Evolutionary conservation across 2,797 vertebrate genomes (phyloP).

Genomic region (Caiman crocodilus): DNA sequence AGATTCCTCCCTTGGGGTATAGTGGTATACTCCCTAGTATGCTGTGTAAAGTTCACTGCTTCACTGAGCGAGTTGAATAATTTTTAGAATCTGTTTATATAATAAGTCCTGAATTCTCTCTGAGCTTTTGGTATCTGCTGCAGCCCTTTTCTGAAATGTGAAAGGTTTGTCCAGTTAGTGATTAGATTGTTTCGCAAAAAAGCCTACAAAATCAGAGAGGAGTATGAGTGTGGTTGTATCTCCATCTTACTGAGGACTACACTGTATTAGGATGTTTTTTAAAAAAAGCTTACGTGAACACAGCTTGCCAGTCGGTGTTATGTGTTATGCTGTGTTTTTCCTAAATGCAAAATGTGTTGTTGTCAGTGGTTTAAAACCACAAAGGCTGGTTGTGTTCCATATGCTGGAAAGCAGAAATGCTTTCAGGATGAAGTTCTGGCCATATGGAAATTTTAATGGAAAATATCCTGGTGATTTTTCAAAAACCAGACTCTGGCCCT

Average conservation of each 20-base stretch:
- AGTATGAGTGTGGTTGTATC: neutral
- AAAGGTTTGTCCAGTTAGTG: neutral
- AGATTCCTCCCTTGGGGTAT: conserved; percentile 11
- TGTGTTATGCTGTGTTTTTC: neutral
- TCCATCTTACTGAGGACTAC: neutral
- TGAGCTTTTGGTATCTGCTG: neutral
- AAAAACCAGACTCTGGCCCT: no score
- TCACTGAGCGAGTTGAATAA: conserved; percentile 2
- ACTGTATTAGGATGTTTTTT: neutral
- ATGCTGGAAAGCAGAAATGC: neutral
- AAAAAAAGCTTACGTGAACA: neutral
- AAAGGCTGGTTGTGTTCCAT: neutral
- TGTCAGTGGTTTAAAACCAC: neutral
- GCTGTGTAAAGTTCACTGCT: conserved; percentile 25
- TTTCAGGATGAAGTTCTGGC: neutral
- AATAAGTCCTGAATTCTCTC: neutral
- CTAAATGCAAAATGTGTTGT: neutral
- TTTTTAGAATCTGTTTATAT: neutral
- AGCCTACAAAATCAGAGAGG: no score
- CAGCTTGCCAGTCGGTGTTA: neutral
- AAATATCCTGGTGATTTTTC: neutral
- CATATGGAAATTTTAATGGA: neutral
- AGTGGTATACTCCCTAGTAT: neutral
- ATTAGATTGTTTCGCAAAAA: no score
- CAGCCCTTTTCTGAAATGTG: neutral